Evolutionary conservation across 2,888 invertebrate genomes (phyloP).

Genomic region (Melieria omissa): DNA sequence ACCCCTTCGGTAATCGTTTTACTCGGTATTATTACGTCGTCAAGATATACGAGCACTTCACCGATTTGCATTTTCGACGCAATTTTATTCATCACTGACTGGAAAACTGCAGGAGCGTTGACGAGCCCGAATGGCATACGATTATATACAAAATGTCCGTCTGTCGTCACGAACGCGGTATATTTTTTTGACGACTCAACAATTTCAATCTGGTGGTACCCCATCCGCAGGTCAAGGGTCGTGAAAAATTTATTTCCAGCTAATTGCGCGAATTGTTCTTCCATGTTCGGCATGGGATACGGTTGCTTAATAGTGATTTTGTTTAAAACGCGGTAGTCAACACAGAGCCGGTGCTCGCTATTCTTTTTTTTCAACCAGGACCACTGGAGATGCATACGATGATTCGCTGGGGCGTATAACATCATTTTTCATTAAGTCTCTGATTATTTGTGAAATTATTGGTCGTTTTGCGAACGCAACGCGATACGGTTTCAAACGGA

Average conservation of each 20-base stretch:
- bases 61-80: conserved; percentile 21
- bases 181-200: conserved; percentile 24
- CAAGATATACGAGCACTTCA: conserved; percentile 38
- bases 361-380: no score
- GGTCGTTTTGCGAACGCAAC: no score
- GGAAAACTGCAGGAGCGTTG: conserved; percentile 39
- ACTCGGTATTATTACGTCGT: conserved; percentile 43
- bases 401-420: no score
- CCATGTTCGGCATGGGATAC: conserved; percentile 41
- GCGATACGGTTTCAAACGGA: no score
- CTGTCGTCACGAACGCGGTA: no score
- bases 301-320: conserved; percentile 36
- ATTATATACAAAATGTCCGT: conserved; percentile 39
- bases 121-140: conserved; percentile 43
- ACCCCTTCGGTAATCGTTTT: conserved; percentile 34
- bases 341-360: no score
- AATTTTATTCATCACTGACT: conserved; percentile 36
- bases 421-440: no score
- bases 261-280: conserved; percentile 41
- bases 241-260: conserved; percentile 39
- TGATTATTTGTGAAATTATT: no score
- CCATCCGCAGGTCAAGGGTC: conserved; percentile 36
- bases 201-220: conserved; percentile 41
- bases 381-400: no score
- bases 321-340: conserved; percentile 40